A percentile compares a stretch with the other conserved stretches of the same genome.
Evolutionary conservation across 2,797 vertebrate species (phyloP).

Genomic region (Sebastes kiyomatsui): DNA sequence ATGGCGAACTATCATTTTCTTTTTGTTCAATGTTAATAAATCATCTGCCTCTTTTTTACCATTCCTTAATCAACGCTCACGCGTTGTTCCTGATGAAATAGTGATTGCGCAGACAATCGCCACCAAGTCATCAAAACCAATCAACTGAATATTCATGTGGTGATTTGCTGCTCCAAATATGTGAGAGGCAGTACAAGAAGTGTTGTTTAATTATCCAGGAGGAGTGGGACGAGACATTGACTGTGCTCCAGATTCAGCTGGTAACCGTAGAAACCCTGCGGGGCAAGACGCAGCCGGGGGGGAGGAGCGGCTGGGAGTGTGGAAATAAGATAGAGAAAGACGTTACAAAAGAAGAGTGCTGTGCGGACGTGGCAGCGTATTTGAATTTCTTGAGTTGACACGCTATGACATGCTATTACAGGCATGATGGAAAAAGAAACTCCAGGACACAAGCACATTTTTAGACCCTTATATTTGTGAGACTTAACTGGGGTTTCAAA

Average conservation of each 20-base stretch:
- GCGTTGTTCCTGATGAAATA: conserved; percentile 35
- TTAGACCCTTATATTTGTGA: not conserved
- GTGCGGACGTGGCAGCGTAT: not conserved
- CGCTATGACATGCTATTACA: not conserved
- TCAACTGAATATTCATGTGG: conserved; percentile 59
- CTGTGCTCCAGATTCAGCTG: conserved; percentile 45
- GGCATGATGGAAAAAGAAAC: not conserved
- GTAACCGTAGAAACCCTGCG: conserved; percentile 54
- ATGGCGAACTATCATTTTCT: conserved; percentile 1
- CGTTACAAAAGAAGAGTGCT: not conserved
- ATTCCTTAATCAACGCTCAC: conserved; percentile 22
- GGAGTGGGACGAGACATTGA: conserved; percentile 32
- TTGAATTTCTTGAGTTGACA: not conserved
- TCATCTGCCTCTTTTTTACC: not conserved
- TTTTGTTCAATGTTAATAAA: conserved; percentile 37
- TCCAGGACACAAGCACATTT: not conserved
- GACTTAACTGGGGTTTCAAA: not conserved
- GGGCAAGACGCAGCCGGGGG: conserved; percentile 30
- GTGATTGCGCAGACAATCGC: conserved; percentile 49
- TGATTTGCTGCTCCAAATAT: conserved; percentile 48
- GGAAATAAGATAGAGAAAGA: conserved; percentile 25
- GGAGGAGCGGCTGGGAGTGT: conserved; percentile 13
- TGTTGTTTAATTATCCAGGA: conserved; percentile 66
- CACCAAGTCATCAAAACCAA: conserved; percentile 43
- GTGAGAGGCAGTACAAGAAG: conserved; percentile 26